Base-by-base conservation (phyloP, 2,888 invertebrate genomes). In the Globia sparganii region DNA sequence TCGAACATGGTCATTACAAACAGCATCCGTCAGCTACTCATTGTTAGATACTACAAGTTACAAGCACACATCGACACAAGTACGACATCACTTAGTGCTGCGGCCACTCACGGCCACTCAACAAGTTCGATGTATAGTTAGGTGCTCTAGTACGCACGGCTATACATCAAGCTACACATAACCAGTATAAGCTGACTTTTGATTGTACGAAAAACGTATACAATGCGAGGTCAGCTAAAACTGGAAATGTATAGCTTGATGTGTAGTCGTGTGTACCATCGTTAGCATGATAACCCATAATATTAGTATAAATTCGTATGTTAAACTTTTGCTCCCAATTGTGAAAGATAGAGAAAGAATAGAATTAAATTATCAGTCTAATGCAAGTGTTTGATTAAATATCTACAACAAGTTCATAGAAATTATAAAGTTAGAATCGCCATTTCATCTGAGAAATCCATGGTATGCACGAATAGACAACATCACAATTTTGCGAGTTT, bases 261-360 rank as follows among this genome's bases (percentile, higher is more conserved):
- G n/a, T n/a, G n/a, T n/a, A n/a, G n/a, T n/a, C n/a, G n/a, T n/a
- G n/a, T n/a, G n/a, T n/a, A 65, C 61, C 56, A 25, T 62, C 21
- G 11, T 80, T 64, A 62, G 72, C 66, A 80, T 84, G 70, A 59
- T 40, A 70, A 83, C 31, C n/a, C 13, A 34, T 56, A 28, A 34
- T 61, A 34, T 61, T 56, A 18, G 28, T 31, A 37, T 37, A 31
- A 28, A 53, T 15, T 74, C 21, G 21, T 25, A 71, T 56, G 31
- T 71, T 34, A 49, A 59, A 46, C 53, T 66, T 31, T 56, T 34
- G 34, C 59, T 43, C 40, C 64, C 40, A 37, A 59, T 58, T 70
- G 69, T 64, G 15, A n/a, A 43, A 46, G 2, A 18, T 49, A 72
- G n/a, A 9, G 4, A 40, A n/a, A 34, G 0, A 59, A 59, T 68